phyloP scores from a whole-genome alignment of 1,140 invertebrate species.

The Thaumatotibia leucotreta region DNA sequence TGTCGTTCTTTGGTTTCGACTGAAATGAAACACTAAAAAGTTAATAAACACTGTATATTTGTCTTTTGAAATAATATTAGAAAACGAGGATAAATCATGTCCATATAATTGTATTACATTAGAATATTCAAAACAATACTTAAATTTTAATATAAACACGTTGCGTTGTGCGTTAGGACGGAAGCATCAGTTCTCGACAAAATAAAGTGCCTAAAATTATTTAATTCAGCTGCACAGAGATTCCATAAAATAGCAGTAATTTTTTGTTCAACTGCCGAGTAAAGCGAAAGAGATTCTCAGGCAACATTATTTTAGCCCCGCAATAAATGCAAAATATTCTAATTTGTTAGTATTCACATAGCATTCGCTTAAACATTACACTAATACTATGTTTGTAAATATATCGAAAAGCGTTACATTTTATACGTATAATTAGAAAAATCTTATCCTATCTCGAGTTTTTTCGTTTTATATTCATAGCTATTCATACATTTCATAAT shows the following conservation, averaged over 20 bases:
- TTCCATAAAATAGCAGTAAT: neutral
- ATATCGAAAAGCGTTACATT: neutral
- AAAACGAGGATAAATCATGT: neutral
- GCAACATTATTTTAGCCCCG: neutral
- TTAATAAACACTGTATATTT: slow-evolving; percentile 5
- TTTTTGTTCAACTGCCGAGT: neutral
- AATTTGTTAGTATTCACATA: neutral
- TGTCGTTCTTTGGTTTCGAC: too few species aligned
- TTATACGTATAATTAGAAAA: neutral
- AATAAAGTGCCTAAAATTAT: neutral
- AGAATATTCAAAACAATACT: neutral
- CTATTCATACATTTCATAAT: too few species aligned
- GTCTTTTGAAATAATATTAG: slow-evolving; percentile 5
- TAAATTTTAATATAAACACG: neutral
- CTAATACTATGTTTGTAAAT: neutral
- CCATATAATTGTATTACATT: neutral
- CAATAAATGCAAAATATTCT: neutral
- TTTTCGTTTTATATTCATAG: too few species aligned
- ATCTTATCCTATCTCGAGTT: neutral
- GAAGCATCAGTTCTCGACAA: neutral
- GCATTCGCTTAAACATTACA: neutral
- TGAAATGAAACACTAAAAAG: neutral
- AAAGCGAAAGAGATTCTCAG: neutral
- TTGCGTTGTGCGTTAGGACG: neutral
- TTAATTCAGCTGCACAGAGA: neutral